These are phyloP conservation scores for Lophura nycthemera DNA, from an alignment of 2,113 vertebrate species.

Conservation along the genomic window DNA sequence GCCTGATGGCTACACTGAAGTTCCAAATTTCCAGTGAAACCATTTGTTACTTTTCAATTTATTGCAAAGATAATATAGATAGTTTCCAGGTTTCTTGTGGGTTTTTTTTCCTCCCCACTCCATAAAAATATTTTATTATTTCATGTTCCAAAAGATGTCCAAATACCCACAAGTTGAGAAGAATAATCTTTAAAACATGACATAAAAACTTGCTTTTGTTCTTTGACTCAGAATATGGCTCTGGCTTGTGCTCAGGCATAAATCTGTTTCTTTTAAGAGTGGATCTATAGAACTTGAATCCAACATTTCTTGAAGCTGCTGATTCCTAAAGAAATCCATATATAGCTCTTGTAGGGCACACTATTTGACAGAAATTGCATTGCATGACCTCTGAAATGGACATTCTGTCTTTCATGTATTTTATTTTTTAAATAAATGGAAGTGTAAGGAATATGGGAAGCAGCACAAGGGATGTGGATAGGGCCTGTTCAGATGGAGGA, in stretches of 20 bases:
- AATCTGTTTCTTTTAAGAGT: not conserved
- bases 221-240: not conserved
- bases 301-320: not conserved
- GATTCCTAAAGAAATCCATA: slow-evolving; percentile 16
- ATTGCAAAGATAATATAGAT: not conserved
- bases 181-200: not conserved
- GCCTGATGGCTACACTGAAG: not conserved
- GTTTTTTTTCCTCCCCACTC: slow-evolving; percentile 1
- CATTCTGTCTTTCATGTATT: not conserved
- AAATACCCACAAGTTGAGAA: not conserved
- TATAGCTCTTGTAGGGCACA: not conserved
- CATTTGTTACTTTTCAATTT: not conserved
- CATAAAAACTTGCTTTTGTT: slow-evolving; percentile 10
- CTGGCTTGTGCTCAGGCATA: not conserved
- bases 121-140: slow-evolving; percentile 23
- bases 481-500: not conserved
- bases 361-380: not conserved
- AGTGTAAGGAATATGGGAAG: not conserved
- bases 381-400: not conserved
- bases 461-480: not conserved
- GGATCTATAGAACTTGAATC: not conserved
- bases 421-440: not conserved
- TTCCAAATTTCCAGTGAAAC: not conserved
- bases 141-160: not conserved
- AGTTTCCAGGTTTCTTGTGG: slow-evolving; percentile 1